Conservation (phyloP, 2,113 vertebrate genomes). For the Lutjanus erythropterus region DNA sequence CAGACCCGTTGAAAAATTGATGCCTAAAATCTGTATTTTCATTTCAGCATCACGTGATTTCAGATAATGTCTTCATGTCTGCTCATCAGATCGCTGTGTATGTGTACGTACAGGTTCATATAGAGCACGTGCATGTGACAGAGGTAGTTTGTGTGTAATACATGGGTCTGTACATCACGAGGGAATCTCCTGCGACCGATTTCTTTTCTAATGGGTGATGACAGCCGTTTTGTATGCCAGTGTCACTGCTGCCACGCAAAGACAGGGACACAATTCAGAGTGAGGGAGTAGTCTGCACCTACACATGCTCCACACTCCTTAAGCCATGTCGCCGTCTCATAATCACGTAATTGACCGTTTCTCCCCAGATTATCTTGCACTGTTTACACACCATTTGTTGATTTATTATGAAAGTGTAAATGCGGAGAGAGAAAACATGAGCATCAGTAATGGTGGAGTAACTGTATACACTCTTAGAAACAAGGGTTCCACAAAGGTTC, state of each 20-base stretch:
- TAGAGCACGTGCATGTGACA: background rate
- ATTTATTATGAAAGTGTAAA: background rate
- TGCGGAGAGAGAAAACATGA: background rate
- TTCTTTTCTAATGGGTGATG: slow-evolving; percentile 56
- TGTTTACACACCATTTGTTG: slow-evolving; percentile 32
- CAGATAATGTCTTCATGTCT: slow-evolving; percentile 47
- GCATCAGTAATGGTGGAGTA: background rate
- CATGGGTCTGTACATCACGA: slow-evolving; percentile 21
- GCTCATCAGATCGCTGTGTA: background rate
- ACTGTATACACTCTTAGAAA: too few relatives aligned
- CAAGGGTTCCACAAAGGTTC: too few relatives aligned
- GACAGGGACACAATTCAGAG: slow-evolving; percentile 44
- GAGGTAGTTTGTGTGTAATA: slow-evolving; percentile 19
- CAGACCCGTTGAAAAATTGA: slow-evolving; percentile 75
- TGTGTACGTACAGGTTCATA: background rate
- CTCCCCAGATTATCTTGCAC: slow-evolving; percentile 23
- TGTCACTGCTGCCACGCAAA: slow-evolving; percentile 40
- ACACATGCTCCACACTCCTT: slow-evolving; percentile 51
- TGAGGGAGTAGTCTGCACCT: slow-evolving; percentile 45
- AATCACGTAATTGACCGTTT: slow-evolving; percentile 47
- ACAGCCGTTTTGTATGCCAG: slow-evolving; percentile 69
- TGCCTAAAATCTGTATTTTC: slow-evolving; percentile 79
- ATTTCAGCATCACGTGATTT: slow-evolving; percentile 42
- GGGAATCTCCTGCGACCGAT: slow-evolving; percentile 54
- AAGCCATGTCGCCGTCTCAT: slow-evolving; percentile 33